A percentile compares a stretch with the other conserved stretches of the same genome.
Evolutionary conservation across 30 jellyfish, hydroid and myxozoan genomes (phyloP).

Genomic region (Aurelia aurita complex sp. Pacific): DNA sequence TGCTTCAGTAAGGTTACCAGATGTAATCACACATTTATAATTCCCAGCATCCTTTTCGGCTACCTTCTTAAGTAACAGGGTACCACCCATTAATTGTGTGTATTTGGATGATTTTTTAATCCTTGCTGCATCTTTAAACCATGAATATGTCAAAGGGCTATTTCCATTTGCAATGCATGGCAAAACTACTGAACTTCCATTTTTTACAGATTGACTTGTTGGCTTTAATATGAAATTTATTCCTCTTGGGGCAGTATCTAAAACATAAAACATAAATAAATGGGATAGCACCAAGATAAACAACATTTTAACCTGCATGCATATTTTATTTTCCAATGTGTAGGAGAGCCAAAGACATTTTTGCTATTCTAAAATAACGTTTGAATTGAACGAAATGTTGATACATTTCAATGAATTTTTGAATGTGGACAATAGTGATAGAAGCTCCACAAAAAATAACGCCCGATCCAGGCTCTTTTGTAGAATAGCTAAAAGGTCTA

Average conservation of each 20-base stretch:
- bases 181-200: conserved; percentile 40
- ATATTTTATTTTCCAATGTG: too few relatives aligned
- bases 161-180: conserved; percentile 62
- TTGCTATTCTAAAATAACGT: too few relatives aligned
- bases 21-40: conserved; percentile 64
- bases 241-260: conserved; percentile 19
- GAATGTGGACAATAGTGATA: too few relatives aligned
- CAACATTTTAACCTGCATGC: too few relatives aligned
- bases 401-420: too few relatives aligned
- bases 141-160: conserved; percentile 36
- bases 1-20: conserved; percentile 13
- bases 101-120: conserved; percentile 18
- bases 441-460: too few relatives aligned
- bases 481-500: too few relatives aligned
- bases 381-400: too few relatives aligned
- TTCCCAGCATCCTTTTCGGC: conserved; percentile 56
- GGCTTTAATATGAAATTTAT: conserved; percentile 43
- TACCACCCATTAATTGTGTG: conserved; percentile 46
- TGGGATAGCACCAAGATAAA: too few relatives aligned
- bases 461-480: too few relatives aligned
- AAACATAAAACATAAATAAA: too few relatives aligned
- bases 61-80: conserved; percentile 31
- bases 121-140: conserved; percentile 78
- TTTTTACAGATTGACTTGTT: conserved; percentile 22
- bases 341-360: too few relatives aligned